Evolutionary conservation across 2,113 vertebrate species (phyloP), one percentile per base, ranked within the genome.

Genomic region (Aspiorhynchus laticeps): DNA sequence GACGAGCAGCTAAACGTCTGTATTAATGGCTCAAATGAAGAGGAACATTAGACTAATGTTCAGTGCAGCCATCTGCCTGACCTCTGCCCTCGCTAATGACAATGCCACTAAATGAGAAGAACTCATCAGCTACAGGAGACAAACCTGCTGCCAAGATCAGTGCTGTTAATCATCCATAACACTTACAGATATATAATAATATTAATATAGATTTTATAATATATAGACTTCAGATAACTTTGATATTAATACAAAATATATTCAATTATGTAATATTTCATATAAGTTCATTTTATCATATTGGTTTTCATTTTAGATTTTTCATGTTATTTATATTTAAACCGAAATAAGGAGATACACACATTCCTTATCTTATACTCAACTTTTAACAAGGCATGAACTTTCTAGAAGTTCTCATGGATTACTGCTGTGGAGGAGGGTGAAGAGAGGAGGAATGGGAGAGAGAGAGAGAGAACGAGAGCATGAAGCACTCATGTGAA

Each of bases 31-130:
- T 95, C 94, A 97, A 98, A 98, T 98, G 97, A 98, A 97, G 96
- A 97, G 97, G 97, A 99, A 98, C 98, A 99, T 98, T 97, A 96
- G 96, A 97, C 97, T 98, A 97, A 98, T 98, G 97, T 97, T 96
- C 96, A 97, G 97, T 97, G 98, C 98, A 96, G 96, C 95, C 95
- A 93, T 96, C 96, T 95, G 93, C 95, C 96, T 96, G 96, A 94
- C 96, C 96, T 94, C 91, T 94, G 94, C 96, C 95, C 94, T 85
- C 89, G 91, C 93, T 93, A 90, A 95, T 51, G 88, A 94, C 93
- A 89, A 93, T 92, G 78, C 94, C 59, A 85, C 92, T 92, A 93
- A 93, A 76, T 91, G 93, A 94, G 93, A 94, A 90, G 61, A 91
- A 94, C 91, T 91, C 91, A 92, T 91, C 92, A 91, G 93, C 93